Evolutionary conservation across 2,113 vertebrate species (phyloP).

Genomic region (Muntiacus reevesi): DNA sequence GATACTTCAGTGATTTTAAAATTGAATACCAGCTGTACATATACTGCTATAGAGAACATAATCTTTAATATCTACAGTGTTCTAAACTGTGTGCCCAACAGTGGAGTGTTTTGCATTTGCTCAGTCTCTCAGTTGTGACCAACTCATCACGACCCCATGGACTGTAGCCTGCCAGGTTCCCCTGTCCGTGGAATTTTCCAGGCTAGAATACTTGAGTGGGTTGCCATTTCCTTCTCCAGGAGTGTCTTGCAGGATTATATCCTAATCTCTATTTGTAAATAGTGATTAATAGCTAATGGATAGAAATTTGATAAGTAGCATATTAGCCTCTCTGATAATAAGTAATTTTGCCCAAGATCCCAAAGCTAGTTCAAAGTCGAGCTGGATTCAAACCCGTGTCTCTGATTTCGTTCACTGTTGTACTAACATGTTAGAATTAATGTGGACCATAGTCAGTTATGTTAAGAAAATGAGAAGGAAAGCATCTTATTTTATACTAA

Average conservation of each 20-base stretch:
- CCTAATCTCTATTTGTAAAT: not conserved
- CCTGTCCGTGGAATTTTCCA: not conserved
- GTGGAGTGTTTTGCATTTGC: not conserved
- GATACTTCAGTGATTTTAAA: constrained; percentile 4
- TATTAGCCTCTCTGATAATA: not conserved
- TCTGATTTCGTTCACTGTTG: not conserved
- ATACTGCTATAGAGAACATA: not conserved
- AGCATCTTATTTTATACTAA: constrained; percentile 16
- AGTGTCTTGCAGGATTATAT: constrained; percentile 13
- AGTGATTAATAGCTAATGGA: not conserved
- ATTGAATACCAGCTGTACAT: constrained; percentile 7
- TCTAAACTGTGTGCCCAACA: not conserved
- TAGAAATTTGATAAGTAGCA: not conserved
- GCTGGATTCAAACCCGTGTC: not conserved
- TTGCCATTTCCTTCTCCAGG: not conserved
- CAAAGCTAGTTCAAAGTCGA: not conserved
- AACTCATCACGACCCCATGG: not conserved
- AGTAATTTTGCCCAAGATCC: not conserved
- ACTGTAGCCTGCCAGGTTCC: not conserved
- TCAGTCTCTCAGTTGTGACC: not conserved
- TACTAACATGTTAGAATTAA: not conserved
- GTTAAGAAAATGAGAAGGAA: not conserved
- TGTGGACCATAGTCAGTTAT: not conserved
- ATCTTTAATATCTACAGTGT: not conserved
- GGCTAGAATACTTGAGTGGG: not conserved